These are phyloP conservation scores for Bombyx mori DNA, from an alignment of 1,140 invertebrate species.

Conservation along the genomic window DNA sequence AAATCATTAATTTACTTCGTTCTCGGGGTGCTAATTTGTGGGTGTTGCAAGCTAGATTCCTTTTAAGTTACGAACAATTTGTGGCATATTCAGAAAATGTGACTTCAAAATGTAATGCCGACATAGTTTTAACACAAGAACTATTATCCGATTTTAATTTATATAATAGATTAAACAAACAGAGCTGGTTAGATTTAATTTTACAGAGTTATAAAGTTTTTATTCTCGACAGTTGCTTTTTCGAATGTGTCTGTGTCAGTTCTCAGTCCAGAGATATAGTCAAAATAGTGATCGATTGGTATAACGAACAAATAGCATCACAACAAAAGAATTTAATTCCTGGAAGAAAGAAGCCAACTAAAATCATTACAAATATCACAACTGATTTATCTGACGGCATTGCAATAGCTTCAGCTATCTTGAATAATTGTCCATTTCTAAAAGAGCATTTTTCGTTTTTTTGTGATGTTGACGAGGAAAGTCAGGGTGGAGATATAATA, in stretches of 20 bases:
- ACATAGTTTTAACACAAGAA: constrained; percentile 38
- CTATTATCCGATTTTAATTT: constrained; percentile 32
- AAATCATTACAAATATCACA: constrained; percentile 45
- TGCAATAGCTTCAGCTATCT: constrained; percentile 40
- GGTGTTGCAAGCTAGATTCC: constrained; percentile 45
- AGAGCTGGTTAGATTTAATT: constrained; percentile 62
- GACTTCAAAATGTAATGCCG: constrained; percentile 39
- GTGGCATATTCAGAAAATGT: constrained; percentile 40
- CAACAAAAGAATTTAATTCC: constrained; percentile 28
- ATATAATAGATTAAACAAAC: constrained; percentile 55
- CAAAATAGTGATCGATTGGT: constrained; percentile 46
- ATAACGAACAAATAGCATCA: constrained; percentile 45
- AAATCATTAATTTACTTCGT: constrained; percentile 47
- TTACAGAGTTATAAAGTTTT: constrained; percentile 63
- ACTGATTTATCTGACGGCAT: constrained; percentile 50
- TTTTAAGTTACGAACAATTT: constrained; percentile 57
- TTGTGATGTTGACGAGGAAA: constrained; percentile 29
- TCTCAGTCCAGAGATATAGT: constrained; percentile 40
- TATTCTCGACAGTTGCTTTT: constrained; percentile 58
- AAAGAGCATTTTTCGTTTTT: constrained; percentile 39
- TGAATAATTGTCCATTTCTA: constrained; percentile 53
- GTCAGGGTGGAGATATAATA: constrained; percentile 29
- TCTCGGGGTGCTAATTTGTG: constrained; percentile 48
- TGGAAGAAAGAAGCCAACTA: constrained; percentile 28
- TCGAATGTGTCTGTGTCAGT: constrained; percentile 51